Percentiles rank a stretch among this genome's conserved stretches.
phyloP scores from a whole-genome alignment of 2,888 invertebrate genomes.

The Lithophane socia region DNA sequence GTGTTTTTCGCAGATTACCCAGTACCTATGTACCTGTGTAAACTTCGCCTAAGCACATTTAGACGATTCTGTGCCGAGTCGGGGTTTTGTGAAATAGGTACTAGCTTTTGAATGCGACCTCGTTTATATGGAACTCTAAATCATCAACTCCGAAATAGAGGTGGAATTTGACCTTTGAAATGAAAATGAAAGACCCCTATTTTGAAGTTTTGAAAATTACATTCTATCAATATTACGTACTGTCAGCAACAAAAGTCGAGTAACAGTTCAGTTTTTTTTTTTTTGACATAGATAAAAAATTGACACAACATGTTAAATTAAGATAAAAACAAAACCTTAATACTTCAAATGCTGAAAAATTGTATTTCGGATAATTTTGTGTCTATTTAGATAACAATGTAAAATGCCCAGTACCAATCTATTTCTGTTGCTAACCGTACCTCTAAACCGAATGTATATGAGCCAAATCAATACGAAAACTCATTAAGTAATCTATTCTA shows the following conservation, averaged over 20 bases:
- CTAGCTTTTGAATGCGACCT: constrained; percentile 10
- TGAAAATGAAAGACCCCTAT: background rate
- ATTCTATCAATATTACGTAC: no score
- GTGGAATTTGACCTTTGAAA: background rate
- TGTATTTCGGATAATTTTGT: background rate
- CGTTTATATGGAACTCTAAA: constrained; percentile 2
- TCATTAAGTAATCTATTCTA: no score
- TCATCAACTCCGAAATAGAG: background rate
- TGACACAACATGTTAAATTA: background rate
- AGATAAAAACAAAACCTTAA: background rate
- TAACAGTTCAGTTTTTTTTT: background rate
- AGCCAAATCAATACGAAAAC: background rate
- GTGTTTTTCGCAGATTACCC: constrained; percentile 77
- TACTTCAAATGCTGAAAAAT: background rate
- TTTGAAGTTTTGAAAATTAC: background rate
- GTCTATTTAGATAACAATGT: background rate
- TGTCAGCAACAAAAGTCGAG: no score
- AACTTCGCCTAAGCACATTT: constrained; percentile 69
- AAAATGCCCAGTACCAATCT: background rate
- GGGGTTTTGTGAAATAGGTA: constrained; percentile 48
- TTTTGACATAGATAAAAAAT: background rate
- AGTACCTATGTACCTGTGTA: constrained; percentile 62
- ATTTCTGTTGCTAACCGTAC: background rate
- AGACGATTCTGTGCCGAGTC: constrained; percentile 59
- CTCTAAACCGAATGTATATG: background rate